These are phyloP conservation scores for Anguilla obscura DNA, from an alignment of 2,797 vertebrate species.

Conservation along the genomic window DNA sequence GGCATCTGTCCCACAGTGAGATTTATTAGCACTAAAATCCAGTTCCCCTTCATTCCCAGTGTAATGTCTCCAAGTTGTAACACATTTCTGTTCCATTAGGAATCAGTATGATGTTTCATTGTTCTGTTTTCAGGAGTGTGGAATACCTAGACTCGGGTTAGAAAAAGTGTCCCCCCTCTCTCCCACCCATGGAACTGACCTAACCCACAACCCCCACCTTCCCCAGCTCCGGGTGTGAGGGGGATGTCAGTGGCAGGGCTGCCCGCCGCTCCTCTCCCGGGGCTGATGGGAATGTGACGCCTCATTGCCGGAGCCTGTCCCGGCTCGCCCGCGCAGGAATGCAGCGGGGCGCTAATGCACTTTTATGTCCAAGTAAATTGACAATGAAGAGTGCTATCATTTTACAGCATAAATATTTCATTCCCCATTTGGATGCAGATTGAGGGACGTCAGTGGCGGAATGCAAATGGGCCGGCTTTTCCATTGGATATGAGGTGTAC, in stretches of 20 bases:
- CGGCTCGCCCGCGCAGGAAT: constrained; percentile 72
- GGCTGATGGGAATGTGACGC: constrained; percentile 50
- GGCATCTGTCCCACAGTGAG: not conserved
- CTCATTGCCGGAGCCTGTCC: constrained; percentile 66
- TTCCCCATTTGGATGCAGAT: constrained; percentile 76
- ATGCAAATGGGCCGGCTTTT: constrained; percentile 64
- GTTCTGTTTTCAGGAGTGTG: not conserved
- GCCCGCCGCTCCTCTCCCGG: constrained; percentile 14
- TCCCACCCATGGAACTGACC: not conserved
- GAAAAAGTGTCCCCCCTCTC: not conserved
- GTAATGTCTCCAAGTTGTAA: not conserved
- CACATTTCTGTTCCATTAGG: not conserved
- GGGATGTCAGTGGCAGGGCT: not conserved
- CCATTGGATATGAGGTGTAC: constrained; percentile 43
- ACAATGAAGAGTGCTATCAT: constrained; percentile 71
- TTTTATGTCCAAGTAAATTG: constrained; percentile 73
- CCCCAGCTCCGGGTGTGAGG: not conserved
- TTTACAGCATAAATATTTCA: constrained; percentile 74
- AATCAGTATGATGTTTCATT: not conserved
- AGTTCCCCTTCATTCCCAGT: not conserved
- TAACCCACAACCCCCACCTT: not conserved
- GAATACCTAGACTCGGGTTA: not conserved
- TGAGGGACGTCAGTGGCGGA: constrained; percentile 52
- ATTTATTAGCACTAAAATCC: not conserved
- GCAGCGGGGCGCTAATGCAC: constrained; percentile 67